A percentile compares a stretch with the other conserved stretches of the same genome.
phyloP scores from a whole-genome alignment of 2,113 vertebrate species.

The Cyphomyrus plagiostoma region DNA sequence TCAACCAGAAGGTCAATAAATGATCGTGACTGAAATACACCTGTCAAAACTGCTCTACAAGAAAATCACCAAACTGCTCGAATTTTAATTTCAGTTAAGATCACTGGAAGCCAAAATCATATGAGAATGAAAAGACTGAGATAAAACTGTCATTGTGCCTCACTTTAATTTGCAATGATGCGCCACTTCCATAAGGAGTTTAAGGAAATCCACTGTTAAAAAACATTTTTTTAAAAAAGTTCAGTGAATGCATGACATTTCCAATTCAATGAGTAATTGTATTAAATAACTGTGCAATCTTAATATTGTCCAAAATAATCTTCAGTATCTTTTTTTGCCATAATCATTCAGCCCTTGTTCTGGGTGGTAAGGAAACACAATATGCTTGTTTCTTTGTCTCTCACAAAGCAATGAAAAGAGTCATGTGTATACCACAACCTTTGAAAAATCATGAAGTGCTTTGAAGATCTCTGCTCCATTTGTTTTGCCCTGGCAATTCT shows the following conservation, averaged over 20 bases:
- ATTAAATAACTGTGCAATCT: not conserved
- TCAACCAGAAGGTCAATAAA: not conserved
- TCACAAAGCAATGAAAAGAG: not conserved
- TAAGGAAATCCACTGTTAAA: not conserved
- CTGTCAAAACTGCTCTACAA: not conserved
- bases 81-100: not conserved
- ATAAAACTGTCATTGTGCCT: not conserved
- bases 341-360: not conserved
- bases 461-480: not conserved
- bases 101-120: no score
- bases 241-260: not conserved
- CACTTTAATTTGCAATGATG: not conserved
- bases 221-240: not conserved
- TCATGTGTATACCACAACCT: not conserved
- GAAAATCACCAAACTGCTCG: not conserved
- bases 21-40: not conserved
- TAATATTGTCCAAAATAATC: not conserved
- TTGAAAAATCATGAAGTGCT: not conserved
- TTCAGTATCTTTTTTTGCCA: not conserved
- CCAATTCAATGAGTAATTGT: not conserved
- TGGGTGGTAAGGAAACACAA: not conserved
- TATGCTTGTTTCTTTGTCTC: not conserved
- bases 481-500: not conserved
- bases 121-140: not conserved
- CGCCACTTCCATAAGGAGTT: not conserved